Conservation (phyloP, 1,140 invertebrate genomes). For the Adelges cooleyi region DNA sequence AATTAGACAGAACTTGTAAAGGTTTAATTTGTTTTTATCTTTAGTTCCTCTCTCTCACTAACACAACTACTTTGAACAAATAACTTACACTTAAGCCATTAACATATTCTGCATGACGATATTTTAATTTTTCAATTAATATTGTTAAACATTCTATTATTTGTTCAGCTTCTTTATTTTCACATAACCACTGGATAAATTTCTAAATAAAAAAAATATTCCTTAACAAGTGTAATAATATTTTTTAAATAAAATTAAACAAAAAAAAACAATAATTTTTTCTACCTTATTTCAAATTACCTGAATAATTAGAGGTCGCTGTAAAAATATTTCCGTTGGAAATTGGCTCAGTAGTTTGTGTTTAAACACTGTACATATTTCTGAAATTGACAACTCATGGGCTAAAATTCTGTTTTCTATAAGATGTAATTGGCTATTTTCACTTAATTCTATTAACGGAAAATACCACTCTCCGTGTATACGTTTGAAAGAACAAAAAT, state of each 20-base stretch:
- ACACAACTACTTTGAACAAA: background rate
- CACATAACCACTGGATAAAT: conserved; percentile 12
- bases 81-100: conserved; percentile 8
- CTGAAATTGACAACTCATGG: background rate
- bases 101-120: background rate
- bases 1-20: too few species aligned
- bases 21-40: too few species aligned
- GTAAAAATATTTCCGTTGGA: conserved; percentile 23
- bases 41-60: too few species aligned
- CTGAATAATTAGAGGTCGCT: background rate
- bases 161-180: conserved; percentile 11
- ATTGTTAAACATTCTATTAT: background rate
- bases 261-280: too few species aligned
- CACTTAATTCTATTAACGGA: background rate
- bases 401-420: background rate
- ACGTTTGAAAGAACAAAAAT: too few species aligned
- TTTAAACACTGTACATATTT: conserved; percentile 1
- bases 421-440: background rate
- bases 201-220: background rate
- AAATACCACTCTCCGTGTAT: conserved; percentile 18
- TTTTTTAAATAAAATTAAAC: too few species aligned
- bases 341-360: background rate
- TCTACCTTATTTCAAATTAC: background rate
- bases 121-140: conserved; percentile 3
- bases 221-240: too few species aligned